phyloP scores from a whole-genome alignment of 2,888 invertebrate genomes.

The Rugalucina vietnamica region DNA sequence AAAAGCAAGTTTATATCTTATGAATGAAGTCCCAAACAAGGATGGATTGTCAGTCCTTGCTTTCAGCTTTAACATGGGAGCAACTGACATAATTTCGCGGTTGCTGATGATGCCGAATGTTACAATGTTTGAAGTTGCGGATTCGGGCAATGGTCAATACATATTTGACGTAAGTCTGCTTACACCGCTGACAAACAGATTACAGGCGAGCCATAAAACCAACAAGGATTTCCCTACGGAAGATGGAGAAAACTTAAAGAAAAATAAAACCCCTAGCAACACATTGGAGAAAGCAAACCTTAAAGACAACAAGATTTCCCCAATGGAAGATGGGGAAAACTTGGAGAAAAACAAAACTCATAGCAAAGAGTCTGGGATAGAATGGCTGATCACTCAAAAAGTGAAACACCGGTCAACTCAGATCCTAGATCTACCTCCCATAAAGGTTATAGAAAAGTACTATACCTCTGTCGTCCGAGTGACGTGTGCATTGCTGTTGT shows the following conservation, averaged over 20 bases:
- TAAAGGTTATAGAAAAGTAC: slow-evolving; percentile 75
- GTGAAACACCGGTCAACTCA: slow-evolving; percentile 72
- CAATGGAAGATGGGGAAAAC: slow-evolving; percentile 35
- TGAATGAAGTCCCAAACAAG: slow-evolving; percentile 73
- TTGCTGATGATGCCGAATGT: slow-evolving; percentile 76
- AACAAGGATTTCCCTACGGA: too few species aligned
- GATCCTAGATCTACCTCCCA: slow-evolving; percentile 78
- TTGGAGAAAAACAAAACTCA: too few species aligned
- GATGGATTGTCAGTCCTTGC: slow-evolving; percentile 73
- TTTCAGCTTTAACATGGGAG: slow-evolving; percentile 73
- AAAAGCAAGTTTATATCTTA: slow-evolving; percentile 70
- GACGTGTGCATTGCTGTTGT: slow-evolving; percentile 76
- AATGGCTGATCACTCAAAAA: slow-evolving; percentile 72
- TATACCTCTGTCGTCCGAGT: slow-evolving; percentile 77
- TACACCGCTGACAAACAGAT: slow-evolving; percentile 71
- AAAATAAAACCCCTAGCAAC: too few species aligned
- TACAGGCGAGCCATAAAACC: slow-evolving; percentile 38
- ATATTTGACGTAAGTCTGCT: slow-evolving; percentile 78
- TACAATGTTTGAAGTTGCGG: slow-evolving; percentile 59
- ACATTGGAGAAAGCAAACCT: too few species aligned
- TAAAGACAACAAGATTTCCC: slow-evolving; percentile 19
- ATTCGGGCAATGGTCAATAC: slow-evolving; percentile 18
- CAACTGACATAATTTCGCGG: slow-evolving; percentile 71
- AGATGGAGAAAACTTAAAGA: too few species aligned
- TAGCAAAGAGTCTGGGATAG: slow-evolving; percentile 75